Conservation (phyloP, 2,888 invertebrate genomes). For the Noctua fimbriata region DNA sequence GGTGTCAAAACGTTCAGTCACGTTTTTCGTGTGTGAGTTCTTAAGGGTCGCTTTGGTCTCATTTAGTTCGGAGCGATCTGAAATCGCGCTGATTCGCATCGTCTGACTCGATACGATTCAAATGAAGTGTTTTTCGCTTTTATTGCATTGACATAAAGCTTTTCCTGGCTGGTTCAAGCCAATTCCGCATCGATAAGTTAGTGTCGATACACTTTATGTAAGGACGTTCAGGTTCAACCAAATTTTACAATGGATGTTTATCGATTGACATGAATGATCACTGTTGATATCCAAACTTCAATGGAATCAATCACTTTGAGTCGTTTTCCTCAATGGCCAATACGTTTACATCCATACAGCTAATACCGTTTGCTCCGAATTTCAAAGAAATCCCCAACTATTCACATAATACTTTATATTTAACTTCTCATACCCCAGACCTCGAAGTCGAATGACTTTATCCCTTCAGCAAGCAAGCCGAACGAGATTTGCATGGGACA, state of each 20-base stretch:
- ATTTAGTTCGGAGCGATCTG: not conserved
- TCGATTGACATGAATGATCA: not conserved
- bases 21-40: not conserved
- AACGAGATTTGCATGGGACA: conserved; percentile 59
- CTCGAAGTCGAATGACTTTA: conserved; percentile 57
- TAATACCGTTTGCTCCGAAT: conserved; percentile 40
- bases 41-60: not conserved
- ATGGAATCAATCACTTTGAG: conserved; percentile 51
- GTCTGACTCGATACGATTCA: not conserved
- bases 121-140: not conserved
- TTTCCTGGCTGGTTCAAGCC: not conserved
- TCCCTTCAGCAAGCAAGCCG: conserved; percentile 57
- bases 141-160: not conserved
- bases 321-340: conserved; percentile 50
- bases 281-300: conserved; percentile 39
- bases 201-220: not conserved
- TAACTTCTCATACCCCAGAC: conserved; percentile 43
- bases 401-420: conserved; percentile 50
- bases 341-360: conserved; percentile 27
- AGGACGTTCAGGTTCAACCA: not conserved
- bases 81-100: not conserved
- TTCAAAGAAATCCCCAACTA: conserved; percentile 55
- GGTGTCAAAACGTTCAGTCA: not conserved
- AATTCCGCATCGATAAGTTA: not conserved
- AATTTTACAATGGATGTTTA: conserved; percentile 3